Evolutionary conservation across 2,888 invertebrate genomes (phyloP), one percentile per base, ranked within the genome.

Genomic region (Tetragnatha montana): DNA sequence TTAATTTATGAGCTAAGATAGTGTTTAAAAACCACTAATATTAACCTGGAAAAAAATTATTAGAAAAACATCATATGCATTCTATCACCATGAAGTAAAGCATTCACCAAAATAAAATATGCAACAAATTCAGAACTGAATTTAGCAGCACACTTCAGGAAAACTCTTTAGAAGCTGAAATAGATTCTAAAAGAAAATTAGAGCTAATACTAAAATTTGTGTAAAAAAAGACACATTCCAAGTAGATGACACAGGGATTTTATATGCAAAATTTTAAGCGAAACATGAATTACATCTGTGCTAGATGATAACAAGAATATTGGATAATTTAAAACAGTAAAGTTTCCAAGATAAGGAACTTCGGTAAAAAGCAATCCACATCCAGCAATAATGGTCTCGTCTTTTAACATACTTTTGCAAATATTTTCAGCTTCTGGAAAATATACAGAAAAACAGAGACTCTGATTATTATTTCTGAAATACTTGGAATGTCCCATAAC

Each of bases 381-480:
- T 86, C 86, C 89, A 81, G 81, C 89, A 75, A 85, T 81, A 78
- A 86, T 81, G 86, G 81, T 75, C 89, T 76, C 75, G 75, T 89
- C 86, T 86, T 89, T 85, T 68, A 81, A 89, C 89, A 89, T 86
- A 86, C 78, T 81, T 85, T 89, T 79, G 88, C 89, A 89, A 81
- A 89, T 82, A 89, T 89, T 89, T 85, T 86, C 89, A 89, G 89
- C 89, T 89, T 89, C 89, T 89, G 89, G 89, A 89, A 89, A 89
- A 89, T 86, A 89, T 85, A 89, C 86, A 89, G 89, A 89, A 89
- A 89, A 86, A 89, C 79, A 87, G 60, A 89, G 89, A 89, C 86
- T 81, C 73, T 86, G 76, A 86, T 86, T 89, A 89, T 89, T 86
- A 89, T 81, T 89, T 78, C 79, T 81, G 81, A 47, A 85, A 81